Base-by-base conservation (phyloP, 2,113 vertebrate genomes). In the Dicerorhinus sumatrensis region DNA sequence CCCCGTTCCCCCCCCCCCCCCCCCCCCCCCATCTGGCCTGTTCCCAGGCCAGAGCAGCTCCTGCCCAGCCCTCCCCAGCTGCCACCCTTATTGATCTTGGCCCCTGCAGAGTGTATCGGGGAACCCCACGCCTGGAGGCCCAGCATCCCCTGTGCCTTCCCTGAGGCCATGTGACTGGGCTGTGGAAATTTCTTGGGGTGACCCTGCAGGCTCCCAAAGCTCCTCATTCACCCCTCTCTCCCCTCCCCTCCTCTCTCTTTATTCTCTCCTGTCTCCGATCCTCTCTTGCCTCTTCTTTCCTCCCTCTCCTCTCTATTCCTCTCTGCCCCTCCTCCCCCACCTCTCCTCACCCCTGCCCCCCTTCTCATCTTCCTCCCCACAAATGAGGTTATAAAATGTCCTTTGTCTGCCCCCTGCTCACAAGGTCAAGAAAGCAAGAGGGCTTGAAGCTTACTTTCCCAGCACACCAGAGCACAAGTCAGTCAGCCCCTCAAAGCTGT, bases 261-360 rank as follows among this genome's bases (percentile, higher is more conserved):
- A 36, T 27, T 8, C 23, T 54, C n/a, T 54, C 62, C 62, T 65
- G 14, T 33, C 54, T 23, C 54, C 63, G 29, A 3, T 1, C n/a
- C 16, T 20, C 20, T 8, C 76, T 8, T 3, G 16, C 6, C 11
- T 27, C 46, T 11, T 25, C 20, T 31, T 3, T 16, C 31, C 1
- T 6, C 1, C 3, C 2, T 1, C 3, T 6, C 5, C 6, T 27
- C 46, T 11, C 16, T 14, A 25, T 3, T 10, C 31, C 0, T 6
- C 1, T 48, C 20, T 2, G 10, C 20, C 16, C 39, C 31, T 56
- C 46, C 4, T 6, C 8, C 20, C 23, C 56, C 31, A 1, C 60
- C 42, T 62, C 21, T 42, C 20, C 51, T 56, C 39, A 9, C 6
- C 4, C 42, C 11, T 16, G 42, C 23, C 81, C 8, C 16, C 36